Evolutionary conservation across 2,113 vertebrate genomes (phyloP).

Genomic region (Dinomys branickii): DNA sequence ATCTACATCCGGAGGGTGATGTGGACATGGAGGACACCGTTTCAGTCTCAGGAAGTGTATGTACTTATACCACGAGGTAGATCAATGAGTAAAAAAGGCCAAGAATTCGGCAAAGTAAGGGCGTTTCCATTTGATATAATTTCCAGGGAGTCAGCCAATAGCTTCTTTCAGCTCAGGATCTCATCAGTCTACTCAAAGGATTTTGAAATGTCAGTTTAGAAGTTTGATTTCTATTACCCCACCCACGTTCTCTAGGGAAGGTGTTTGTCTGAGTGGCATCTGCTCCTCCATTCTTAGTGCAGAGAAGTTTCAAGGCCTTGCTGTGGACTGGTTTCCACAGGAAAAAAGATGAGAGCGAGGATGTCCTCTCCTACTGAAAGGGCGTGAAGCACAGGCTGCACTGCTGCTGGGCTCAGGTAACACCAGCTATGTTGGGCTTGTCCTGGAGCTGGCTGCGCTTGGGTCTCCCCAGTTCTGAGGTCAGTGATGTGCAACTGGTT

Average conservation of each 20-base stretch:
- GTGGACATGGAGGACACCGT: not conserved
- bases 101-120: not conserved
- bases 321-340: not conserved
- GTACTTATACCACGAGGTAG: not conserved
- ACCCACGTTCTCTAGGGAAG: not conserved
- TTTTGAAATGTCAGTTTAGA: slow-evolving; percentile 45
- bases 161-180: not conserved
- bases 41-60: not conserved
- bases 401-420: not conserved
- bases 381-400: not conserved
- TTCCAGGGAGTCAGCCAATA: not conserved
- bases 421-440: not conserved
- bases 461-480: not conserved
- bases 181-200: not conserved
- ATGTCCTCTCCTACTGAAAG: not conserved
- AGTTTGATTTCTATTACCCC: slow-evolving; percentile 14
- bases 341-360: not conserved
- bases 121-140: not conserved
- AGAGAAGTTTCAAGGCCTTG: not conserved
- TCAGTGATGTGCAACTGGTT: not conserved
- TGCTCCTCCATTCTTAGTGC: not conserved
- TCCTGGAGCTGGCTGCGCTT: too few species aligned
- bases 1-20: not conserved
- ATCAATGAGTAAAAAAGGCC: not conserved
- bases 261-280: not conserved